phyloP scores from a whole-genome alignment of 1,140 invertebrate genomes.

The Nylanderia fulva region DNA sequence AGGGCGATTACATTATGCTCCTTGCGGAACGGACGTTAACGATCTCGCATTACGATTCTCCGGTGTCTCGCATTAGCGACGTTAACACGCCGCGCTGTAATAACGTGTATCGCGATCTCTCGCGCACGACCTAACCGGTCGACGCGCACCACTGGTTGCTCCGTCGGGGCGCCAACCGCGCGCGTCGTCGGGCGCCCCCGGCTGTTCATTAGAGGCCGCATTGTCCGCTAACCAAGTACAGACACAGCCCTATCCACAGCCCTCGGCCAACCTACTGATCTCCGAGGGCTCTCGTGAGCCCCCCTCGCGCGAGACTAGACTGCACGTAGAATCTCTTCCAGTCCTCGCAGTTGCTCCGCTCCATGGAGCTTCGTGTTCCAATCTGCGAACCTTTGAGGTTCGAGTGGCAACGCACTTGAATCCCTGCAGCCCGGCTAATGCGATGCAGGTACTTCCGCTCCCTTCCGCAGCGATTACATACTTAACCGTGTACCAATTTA shows the following conservation, averaged over 20 bases:
- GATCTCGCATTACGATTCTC: slow-evolving; percentile 63
- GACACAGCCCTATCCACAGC: slow-evolving; percentile 75
- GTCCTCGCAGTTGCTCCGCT: slow-evolving; percentile 24
- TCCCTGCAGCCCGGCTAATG: slow-evolving; percentile 1
- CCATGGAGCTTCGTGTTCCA: background rate
- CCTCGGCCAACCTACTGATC: slow-evolving; percentile 76
- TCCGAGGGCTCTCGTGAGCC: slow-evolving; percentile 66
- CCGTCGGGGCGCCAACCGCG: slow-evolving; percentile 49
- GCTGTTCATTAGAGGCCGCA: slow-evolving; percentile 86
- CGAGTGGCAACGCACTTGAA: background rate
- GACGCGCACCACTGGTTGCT: slow-evolving; percentile 80
- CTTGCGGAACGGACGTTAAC: slow-evolving; percentile 48
- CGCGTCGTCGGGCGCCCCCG: slow-evolving; percentile 80
- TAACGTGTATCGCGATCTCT: slow-evolving; percentile 81
- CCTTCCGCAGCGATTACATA: background rate
- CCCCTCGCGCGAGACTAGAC: slow-evolving; percentile 52
- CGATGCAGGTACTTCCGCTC: background rate
- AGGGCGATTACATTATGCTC: background rate
- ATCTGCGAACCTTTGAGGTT: background rate
- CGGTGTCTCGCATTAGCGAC: slow-evolving; percentile 64
- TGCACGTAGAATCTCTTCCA: slow-evolving; percentile 57
- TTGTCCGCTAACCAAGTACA: slow-evolving; percentile 86
- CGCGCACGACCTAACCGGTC: slow-evolving; percentile 76
- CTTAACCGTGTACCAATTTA: background rate
- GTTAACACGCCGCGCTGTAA: slow-evolving; percentile 52